phyloP scores from a whole-genome alignment of 1,140 invertebrate species.

The Leptinotarsa undecemlineata region DNA sequence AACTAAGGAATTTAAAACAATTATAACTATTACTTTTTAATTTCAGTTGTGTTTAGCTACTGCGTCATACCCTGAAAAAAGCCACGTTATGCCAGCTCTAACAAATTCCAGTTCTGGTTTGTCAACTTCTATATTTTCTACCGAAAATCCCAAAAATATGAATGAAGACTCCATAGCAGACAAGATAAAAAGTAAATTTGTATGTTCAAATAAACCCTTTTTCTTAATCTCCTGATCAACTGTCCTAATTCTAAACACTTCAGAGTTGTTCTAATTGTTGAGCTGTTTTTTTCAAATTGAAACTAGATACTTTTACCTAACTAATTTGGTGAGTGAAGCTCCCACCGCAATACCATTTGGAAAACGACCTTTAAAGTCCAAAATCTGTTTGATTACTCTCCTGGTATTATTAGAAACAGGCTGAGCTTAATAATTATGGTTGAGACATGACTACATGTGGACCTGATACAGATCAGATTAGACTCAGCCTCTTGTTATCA shows the following conservation, averaged over 20 bases:
- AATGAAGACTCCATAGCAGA: conserved; percentile 41
- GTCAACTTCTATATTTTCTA: neutral
- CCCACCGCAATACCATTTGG: no score
- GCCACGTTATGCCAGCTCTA: conserved; percentile 31
- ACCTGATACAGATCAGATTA: no score
- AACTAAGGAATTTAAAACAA: neutral
- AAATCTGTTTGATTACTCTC: no score
- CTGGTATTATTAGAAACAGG: no score
- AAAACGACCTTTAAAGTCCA: no score
- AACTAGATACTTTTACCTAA: no score
- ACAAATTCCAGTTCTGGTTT: conserved; percentile 9
- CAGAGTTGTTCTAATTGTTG: no score
- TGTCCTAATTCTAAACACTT: neutral
- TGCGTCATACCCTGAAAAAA: conserved; percentile 54
- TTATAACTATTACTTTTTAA: neutral
- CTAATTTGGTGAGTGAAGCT: no score
- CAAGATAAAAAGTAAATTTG: conserved; percentile 39
- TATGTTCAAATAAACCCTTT: neutral
- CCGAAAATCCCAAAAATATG: conserved; percentile 29
- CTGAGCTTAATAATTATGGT: no score
- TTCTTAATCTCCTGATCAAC: neutral
- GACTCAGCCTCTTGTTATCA: no score
- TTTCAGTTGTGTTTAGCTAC: conserved; percentile 64
- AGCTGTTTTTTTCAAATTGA: no score
- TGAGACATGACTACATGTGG: no score